phyloP scores from a whole-genome alignment of 2,113 vertebrate species.

The Cyphotilapia sp. region DNA sequence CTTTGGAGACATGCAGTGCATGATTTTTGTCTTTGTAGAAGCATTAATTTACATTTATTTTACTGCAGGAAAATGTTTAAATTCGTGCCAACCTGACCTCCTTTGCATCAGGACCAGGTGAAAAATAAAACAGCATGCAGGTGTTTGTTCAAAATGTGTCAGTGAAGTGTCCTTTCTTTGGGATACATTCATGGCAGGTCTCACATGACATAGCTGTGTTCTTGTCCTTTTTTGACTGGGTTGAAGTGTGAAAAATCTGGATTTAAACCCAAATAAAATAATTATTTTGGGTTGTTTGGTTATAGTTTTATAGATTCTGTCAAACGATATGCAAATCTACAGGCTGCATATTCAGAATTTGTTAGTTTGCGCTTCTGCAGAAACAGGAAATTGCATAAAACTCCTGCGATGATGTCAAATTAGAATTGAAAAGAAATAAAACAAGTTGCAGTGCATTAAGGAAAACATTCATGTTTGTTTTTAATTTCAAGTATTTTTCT shows the following conservation, averaged over 20 bases:
- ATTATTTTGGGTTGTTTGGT: background rate
- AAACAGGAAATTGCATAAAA: background rate
- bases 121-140: background rate
- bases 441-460: background rate
- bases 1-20: background rate
- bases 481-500: background rate
- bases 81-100: accelerated
- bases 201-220: background rate
- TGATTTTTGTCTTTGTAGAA: background rate
- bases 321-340: background rate
- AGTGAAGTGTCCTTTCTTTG: background rate
- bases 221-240: background rate
- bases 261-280: background rate
- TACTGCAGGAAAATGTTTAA: background rate
- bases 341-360: background rate
- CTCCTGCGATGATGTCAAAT: background rate
- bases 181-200: background rate
- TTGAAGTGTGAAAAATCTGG: background rate
- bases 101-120: background rate
- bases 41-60: background rate
- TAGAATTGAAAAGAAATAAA: background rate
- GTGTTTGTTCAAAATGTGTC: background rate
- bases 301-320: background rate
- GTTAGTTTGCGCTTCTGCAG: background rate
- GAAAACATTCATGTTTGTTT: background rate